Percentiles rank a stretch among this genome's conserved stretches.
These are phyloP conservation scores for Poeciliopsis presidionis DNA, from an alignment of 2,797 vertebrate genomes.

Conservation along the genomic window DNA sequence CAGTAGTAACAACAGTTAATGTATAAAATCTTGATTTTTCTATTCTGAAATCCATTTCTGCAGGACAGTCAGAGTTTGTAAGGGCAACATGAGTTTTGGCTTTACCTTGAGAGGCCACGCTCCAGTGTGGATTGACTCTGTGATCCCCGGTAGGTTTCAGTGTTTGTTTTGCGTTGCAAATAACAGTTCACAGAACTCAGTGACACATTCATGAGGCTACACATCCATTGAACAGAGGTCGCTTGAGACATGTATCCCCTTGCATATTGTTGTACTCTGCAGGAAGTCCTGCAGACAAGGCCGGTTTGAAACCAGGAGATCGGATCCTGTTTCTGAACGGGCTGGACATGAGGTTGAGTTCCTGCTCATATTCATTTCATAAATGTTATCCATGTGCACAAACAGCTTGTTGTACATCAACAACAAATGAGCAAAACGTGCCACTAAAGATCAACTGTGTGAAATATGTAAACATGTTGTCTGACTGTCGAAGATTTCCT, in stretches of 20 bases:
- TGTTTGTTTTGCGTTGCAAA: neutral
- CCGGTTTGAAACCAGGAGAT: slow-evolving; percentile 93
- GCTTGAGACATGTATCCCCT: neutral
- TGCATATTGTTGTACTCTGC: slow-evolving; percentile 31
- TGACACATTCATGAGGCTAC: neutral
- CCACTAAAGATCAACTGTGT: neutral
- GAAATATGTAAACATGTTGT: neutral
- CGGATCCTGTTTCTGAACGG: slow-evolving; percentile 96
- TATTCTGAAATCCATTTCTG: slow-evolving; percentile 16
- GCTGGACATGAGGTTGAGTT: slow-evolving; percentile 93
- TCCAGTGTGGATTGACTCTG: slow-evolving; percentile 97
- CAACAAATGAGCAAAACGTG: neutral
- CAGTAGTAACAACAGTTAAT: neutral
- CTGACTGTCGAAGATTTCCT: slow-evolving; percentile 8
- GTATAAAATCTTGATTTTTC: neutral
- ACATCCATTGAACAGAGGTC: neutral
- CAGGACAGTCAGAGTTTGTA: slow-evolving; percentile 96
- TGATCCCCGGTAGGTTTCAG: slow-evolving; percentile 88
- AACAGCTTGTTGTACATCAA: neutral
- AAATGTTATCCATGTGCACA: neutral
- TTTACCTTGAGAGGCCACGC: slow-evolving; percentile 95
- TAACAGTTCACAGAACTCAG: neutral
- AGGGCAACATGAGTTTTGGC: slow-evolving; percentile 95
- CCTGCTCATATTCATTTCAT: neutral
- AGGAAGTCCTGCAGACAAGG: slow-evolving; percentile 96